Percentiles rank a stretch among this genome's conserved stretches.
Conservation (phyloP, 2,113 vertebrate species). For the Anarrhichthys ocellatus region DNA sequence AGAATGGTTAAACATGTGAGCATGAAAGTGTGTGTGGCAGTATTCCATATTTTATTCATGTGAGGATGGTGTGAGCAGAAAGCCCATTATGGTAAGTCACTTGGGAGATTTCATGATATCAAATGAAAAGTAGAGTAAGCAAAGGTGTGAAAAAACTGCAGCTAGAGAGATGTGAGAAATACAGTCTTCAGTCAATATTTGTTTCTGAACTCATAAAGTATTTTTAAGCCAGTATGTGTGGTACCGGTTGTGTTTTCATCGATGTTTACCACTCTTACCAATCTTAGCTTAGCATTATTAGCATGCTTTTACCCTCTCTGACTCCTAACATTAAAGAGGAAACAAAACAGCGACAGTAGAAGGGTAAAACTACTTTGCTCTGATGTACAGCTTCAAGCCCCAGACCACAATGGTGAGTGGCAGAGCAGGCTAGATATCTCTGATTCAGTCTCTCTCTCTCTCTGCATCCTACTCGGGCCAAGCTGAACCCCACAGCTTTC, state of each 20-base stretch:
- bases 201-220: no score
- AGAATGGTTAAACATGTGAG: no score
- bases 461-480: conserved; percentile 43
- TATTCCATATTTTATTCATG: not conserved
- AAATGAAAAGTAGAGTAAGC: not conserved
- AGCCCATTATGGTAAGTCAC: not conserved
- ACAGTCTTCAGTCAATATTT: no score
- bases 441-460: conserved; percentile 55
- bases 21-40: not conserved
- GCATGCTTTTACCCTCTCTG: not conserved
- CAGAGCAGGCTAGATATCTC: conserved; percentile 65
- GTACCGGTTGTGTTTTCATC: not conserved
- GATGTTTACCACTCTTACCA: not conserved
- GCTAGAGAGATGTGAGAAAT: not conserved
- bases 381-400: conserved; percentile 42
- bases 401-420: conserved; percentile 55
- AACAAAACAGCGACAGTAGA: conserved; percentile 10
- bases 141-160: not conserved
- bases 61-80: not conserved
- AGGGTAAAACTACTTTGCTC: conserved; percentile 47
- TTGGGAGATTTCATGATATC: not conserved
- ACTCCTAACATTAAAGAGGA: conserved; percentile 1
- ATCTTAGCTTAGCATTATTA: not conserved
- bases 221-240: not conserved
- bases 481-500: conserved; percentile 72